Evolutionary conservation across 2,113 vertebrate species (phyloP).

Genomic region (Nerophis lumbriciformis): DNA sequence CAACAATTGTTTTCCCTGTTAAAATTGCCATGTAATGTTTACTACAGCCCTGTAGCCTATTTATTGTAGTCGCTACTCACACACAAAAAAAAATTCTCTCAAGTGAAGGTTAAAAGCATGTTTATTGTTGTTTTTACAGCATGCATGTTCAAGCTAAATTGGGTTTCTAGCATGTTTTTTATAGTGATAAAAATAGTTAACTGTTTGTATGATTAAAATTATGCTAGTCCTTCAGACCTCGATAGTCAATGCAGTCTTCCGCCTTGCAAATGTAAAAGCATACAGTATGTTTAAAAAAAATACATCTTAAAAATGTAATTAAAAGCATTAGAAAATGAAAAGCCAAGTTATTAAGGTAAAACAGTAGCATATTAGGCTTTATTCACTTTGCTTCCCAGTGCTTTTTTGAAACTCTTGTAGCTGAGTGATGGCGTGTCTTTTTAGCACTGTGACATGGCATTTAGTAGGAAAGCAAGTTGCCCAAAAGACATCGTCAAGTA

Average conservation of each 20-base stretch:
- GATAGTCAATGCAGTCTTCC: neutral
- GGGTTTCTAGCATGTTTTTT: no score
- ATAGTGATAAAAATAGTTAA: no score
- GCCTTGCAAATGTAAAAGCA: neutral
- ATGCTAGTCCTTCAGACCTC: no score
- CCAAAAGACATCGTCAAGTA: conserved; percentile 67
- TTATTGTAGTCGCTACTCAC: conserved; percentile 3
- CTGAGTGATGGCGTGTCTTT: conserved; percentile 48
- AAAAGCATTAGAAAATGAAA: conserved; percentile 8
- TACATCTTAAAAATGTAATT: conserved; percentile 10
- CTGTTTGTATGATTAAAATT: no score
- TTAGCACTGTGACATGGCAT: conserved; percentile 59
- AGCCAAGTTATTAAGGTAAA: conserved; percentile 4
- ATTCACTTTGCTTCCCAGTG: conserved; percentile 20
- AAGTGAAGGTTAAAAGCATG: neutral
- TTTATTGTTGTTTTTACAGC: neutral
- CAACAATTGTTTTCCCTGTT: conserved; percentile 4
- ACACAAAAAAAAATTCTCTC: neutral
- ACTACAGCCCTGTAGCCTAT: neutral
- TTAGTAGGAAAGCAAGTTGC: conserved; percentile 63
- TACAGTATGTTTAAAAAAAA: conserved; percentile 1
- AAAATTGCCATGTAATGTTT: conserved; percentile 3
- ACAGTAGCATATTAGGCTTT: conserved; percentile 22
- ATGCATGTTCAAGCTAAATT: no score
- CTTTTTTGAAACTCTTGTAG: conserved; percentile 36